Conservation (phyloP, 2,888 invertebrate genomes). For the Uloborus plumipes region DNA sequence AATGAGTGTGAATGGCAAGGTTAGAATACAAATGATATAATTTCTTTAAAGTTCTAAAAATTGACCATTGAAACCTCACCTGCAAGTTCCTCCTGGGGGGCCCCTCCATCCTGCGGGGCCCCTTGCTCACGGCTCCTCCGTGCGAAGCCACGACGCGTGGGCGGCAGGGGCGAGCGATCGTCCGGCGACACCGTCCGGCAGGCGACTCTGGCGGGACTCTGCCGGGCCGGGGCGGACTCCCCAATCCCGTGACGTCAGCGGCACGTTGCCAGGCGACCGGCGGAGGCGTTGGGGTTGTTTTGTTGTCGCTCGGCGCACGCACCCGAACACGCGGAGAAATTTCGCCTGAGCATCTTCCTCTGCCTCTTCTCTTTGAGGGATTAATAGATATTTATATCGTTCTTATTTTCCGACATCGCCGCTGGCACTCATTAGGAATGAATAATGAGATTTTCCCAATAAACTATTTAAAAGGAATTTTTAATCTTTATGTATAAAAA, state of each 20-base stretch:
- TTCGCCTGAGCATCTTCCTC: no score
- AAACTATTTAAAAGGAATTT: no score
- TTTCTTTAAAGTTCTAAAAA: no score
- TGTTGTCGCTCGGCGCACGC: slow-evolving; percentile 16
- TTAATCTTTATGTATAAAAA: no score
- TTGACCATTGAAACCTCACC: slow-evolving; percentile 28
- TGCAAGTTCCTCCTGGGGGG: slow-evolving; percentile 37
- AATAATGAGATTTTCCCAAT: no score
- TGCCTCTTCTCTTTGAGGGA: no score
- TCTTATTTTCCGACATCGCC: no score
- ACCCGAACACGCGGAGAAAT: slow-evolving; percentile 2
- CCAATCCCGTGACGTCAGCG: slow-evolving; percentile 4
- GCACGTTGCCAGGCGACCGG: slow-evolving; percentile 32
- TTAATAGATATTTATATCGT: no score
- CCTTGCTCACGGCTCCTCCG: slow-evolving; percentile 42
- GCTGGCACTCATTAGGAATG: no score
- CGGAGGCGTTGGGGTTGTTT: slow-evolving; percentile 4
- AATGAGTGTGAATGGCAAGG: no score
- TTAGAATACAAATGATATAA: no score
- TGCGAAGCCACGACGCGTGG: slow-evolving; percentile 26
- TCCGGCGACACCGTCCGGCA: neutral
- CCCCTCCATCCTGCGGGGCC: slow-evolving; percentile 35
- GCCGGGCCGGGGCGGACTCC: slow-evolving; percentile 2
- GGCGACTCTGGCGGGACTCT: neutral
- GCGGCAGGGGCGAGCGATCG: slow-evolving; percentile 5